These are phyloP conservation scores for Mesaphorura yosii DNA, from an alignment of 1,140 invertebrate genomes.

Conservation along the genomic window DNA sequence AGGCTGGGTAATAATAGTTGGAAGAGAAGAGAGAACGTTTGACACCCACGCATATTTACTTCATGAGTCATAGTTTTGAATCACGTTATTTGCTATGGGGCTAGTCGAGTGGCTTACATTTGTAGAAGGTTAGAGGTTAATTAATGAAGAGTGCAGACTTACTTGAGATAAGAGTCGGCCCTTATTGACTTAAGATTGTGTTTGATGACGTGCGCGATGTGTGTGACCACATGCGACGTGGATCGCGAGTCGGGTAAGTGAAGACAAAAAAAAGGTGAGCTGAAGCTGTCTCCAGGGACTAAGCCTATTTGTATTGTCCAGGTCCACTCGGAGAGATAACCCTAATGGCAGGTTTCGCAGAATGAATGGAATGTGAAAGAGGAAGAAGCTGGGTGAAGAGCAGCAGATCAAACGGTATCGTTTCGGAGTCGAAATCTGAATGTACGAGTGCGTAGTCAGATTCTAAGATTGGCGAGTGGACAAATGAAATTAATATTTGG, in stretches of 20 bases:
- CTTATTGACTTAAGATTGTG: background rate
- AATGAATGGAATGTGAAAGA: no score
- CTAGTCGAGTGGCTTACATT: background rate
- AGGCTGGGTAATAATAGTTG: no score
- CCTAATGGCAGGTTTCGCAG: no score
- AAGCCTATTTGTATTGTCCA: no score
- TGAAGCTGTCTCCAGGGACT: background rate
- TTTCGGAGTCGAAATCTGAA: background rate
- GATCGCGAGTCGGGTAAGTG: background rate
- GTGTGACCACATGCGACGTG: background rate
- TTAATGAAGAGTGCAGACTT: background rate
- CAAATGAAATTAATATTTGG: background rate
- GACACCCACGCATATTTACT: no score
- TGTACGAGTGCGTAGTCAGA: background rate
- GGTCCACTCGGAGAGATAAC: no score
- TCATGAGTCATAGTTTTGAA: no score
- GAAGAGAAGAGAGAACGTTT: no score
- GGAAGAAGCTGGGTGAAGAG: no score
- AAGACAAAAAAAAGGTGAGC: background rate
- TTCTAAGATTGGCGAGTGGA: background rate
- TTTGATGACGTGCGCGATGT: background rate
- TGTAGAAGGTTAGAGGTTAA: background rate
- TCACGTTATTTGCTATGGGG: background rate
- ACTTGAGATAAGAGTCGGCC: slow-evolving; percentile 15
- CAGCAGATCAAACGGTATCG: no score